Evolutionary conservation across 2,113 vertebrate species (phyloP).

Genomic region (Festucalex cinctus): DNA sequence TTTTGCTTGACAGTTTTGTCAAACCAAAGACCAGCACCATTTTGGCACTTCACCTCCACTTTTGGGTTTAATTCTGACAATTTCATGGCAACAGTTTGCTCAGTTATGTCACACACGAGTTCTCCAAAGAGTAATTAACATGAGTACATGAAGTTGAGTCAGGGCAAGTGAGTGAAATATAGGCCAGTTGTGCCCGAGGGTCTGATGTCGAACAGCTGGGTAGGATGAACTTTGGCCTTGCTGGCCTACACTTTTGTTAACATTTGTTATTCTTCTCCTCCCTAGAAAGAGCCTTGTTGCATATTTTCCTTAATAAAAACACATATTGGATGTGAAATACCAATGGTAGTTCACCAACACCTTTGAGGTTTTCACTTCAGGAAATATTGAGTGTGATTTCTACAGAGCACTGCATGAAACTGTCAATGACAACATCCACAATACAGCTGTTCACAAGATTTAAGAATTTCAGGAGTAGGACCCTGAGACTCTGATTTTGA

Average conservation of each 20-base stretch:
- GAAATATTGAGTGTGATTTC: not conserved
- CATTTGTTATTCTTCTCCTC: constrained; percentile 16
- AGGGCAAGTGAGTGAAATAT: constrained; percentile 7
- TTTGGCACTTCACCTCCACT: constrained; percentile 1
- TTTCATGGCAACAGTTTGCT: constrained; percentile 7
- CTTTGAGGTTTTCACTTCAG: not conserved
- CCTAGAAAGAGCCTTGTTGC: constrained; percentile 7
- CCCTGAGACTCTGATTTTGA: constrained; percentile 25
- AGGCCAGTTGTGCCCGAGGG: constrained; percentile 20
- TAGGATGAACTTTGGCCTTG: constrained; percentile 1
- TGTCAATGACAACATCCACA: constrained; percentile 6
- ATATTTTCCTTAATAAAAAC: not conserved
- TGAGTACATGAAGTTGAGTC: not conserved
- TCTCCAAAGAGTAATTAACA: constrained; percentile 12
- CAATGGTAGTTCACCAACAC: not conserved
- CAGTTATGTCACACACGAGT: constrained; percentile 8
- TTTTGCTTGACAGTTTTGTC: not conserved
- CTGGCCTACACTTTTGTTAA: constrained; percentile 21
- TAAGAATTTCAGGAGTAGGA: not conserved
- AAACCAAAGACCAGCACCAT: not conserved
- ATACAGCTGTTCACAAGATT: constrained; percentile 13
- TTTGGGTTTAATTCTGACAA: constrained; percentile 19
- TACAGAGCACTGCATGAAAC: not conserved
- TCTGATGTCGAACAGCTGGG: constrained; percentile 33
- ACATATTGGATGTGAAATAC: not conserved